Evolutionary conservation across 2,797 vertebrate species (phyloP).

Genomic region (Onychomys leucogaster): DNA sequence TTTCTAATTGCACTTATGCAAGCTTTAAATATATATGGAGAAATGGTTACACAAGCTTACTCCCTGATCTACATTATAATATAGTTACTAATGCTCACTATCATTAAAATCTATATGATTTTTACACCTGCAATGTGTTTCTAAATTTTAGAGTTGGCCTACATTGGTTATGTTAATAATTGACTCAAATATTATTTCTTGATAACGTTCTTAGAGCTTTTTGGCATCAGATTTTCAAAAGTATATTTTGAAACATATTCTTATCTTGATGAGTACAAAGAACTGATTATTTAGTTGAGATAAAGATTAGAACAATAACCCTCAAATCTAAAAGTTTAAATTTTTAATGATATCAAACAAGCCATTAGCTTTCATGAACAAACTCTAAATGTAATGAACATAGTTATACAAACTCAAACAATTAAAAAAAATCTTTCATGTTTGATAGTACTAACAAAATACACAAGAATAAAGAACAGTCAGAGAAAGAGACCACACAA

Average conservation of each 20-base stretch:
- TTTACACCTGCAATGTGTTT: neutral
- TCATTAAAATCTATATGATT: conserved; percentile 20
- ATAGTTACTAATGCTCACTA: neutral
- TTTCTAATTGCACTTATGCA: conserved; percentile 9
- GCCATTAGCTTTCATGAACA: conserved; percentile 45
- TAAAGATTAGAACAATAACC: neutral
- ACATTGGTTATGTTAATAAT: neutral
- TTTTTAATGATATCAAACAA: conserved; percentile 56
- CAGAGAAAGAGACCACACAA: conserved; percentile 72
- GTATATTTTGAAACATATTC: conserved; percentile 4
- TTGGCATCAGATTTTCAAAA: conserved; percentile 39
- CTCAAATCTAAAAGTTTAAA: conserved; percentile 41
- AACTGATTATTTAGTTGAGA: neutral
- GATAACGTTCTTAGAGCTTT: neutral
- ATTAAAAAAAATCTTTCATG: neutral
- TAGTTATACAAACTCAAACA: conserved; percentile 56
- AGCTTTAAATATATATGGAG: neutral
- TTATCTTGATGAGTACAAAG: neutral
- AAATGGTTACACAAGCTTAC: neutral
- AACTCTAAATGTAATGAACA: conserved; percentile 32
- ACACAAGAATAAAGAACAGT: conserved; percentile 42
- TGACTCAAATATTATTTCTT: conserved; percentile 28
- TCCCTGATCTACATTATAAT: neutral
- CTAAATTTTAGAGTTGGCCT: neutral
- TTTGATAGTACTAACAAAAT: conserved; percentile 64